phyloP scores from a whole-genome alignment of 2,113 vertebrate species.

The Phaethornis superciliosus region DNA sequence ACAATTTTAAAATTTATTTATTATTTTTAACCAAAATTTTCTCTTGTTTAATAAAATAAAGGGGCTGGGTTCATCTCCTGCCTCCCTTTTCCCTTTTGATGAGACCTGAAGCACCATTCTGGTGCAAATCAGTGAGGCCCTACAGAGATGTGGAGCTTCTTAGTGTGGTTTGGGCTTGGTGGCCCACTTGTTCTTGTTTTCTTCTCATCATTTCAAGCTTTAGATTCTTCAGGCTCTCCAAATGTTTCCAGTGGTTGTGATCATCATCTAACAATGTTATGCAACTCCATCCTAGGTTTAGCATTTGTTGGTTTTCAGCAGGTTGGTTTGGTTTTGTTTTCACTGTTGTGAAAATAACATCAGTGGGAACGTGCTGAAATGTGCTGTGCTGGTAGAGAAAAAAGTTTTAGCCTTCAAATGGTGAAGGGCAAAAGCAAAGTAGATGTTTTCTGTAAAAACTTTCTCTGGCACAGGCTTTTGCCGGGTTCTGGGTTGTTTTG shows the following conservation, averaged over 20 bases:
- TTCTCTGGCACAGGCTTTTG: background rate
- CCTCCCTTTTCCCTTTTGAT: background rate
- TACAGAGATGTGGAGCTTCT: background rate
- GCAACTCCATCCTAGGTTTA: background rate
- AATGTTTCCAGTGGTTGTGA: background rate
- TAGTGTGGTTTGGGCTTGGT: background rate
- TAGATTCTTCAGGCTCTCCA: accelerated
- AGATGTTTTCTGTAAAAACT: background rate
- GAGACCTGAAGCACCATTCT: accelerated
- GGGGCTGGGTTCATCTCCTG: accelerated
- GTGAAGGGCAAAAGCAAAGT: background rate
- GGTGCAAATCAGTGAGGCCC: too few species aligned
- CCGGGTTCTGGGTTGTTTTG: background rate
- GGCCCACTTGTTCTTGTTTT: background rate
- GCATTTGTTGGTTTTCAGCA: background rate
- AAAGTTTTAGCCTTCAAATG: background rate
- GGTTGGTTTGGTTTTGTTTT: background rate
- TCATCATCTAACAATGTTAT: background rate
- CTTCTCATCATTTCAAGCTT: background rate
- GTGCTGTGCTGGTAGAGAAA: background rate
- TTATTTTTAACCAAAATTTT: background rate
- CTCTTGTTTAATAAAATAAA: background rate
- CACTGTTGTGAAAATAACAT: background rate
- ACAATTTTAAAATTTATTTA: too few species aligned
- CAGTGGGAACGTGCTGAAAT: background rate